phyloP scores from a whole-genome alignment of 2,113 vertebrate genomes.

The Dermatemys mawii region DNA sequence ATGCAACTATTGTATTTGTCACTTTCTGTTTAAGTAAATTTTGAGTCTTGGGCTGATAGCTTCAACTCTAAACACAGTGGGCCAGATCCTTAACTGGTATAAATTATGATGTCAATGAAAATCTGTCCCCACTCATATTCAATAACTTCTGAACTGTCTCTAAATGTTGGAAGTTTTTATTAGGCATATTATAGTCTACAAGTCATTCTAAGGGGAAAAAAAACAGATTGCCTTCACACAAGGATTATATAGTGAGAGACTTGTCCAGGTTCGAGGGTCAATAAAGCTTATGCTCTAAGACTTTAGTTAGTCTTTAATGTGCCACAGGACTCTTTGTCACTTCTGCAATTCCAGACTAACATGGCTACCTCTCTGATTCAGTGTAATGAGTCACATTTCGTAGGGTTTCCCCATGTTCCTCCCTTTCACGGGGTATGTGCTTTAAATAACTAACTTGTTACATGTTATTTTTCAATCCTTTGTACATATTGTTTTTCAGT shows the following conservation, averaged over 20 bases:
- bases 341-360: no score
- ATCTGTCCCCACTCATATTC: fast-evolving
- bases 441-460: background rate
- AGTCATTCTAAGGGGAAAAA: background rate
- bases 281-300: no score
- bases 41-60: fast-evolving
- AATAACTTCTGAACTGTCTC: background rate
- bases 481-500: fast-evolving
- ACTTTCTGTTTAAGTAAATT: background rate
- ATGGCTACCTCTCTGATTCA: no score
- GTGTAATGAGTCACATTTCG: fast-evolving
- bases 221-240: fast-evolving
- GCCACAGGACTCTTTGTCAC: no score
- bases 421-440: background rate
- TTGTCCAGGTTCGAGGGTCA: fast-evolving
- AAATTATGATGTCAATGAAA: fast-evolving
- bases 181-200: fast-evolving
- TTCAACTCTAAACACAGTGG: fast-evolving
- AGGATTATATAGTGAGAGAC: background rate
- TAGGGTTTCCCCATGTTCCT: fast-evolving
- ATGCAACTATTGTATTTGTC: fast-evolving
- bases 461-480: no score
- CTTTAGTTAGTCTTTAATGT: no score
- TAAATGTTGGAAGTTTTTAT: background rate
- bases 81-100: background rate